Conservation (phyloP, 1,140 invertebrate genomes). For the honey bee (Apis mellifera) region Amel_HAv3.1 CM009935.2:13602501-13603000, state of each 20-base stretch:
- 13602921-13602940: too few species aligned
- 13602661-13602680: not conserved
- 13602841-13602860: not conserved
- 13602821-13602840: not conserved
- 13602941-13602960: too few species aligned
- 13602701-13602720: not conserved
- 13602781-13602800: not conserved
- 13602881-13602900: too few species aligned
- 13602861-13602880: too few species aligned
- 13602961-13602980: too few species aligned
- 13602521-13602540: constrained; percentile 20
- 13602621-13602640: constrained; percentile 20
- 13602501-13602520: constrained; percentile 73
- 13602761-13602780: not conserved
- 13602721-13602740: not conserved
- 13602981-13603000: too few species aligned
- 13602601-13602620: not conserved
- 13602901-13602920: too few species aligned
- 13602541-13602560: not conserved
- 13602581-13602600: too few species aligned
- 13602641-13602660: constrained; percentile 20
- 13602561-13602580: too few species aligned
- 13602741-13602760: not conserved
- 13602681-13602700: not conserved
- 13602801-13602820: not conserved